Conservation (phyloP, 92 coral and sea anemone species). For the Scolanthus callimorphus region DNA sequence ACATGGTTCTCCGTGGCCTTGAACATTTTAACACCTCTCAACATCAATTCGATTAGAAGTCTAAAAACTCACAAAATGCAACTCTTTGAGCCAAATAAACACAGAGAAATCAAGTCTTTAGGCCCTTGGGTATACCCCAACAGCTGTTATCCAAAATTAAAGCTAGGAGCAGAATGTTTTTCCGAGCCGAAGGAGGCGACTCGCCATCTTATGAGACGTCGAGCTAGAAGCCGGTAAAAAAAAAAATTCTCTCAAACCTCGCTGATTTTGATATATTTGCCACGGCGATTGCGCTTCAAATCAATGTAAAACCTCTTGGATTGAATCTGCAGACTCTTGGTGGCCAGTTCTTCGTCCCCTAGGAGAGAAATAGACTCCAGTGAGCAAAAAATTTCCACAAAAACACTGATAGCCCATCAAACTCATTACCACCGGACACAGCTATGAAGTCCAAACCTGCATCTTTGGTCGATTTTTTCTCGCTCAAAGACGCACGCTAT, state of each 20-base stretch:
- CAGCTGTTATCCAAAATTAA: constrained; percentile 31
- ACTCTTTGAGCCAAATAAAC: not conserved
- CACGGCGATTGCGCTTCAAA: constrained; percentile 97
- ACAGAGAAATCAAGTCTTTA: constrained; percentile 5
- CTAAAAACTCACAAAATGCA: constrained; percentile 31
- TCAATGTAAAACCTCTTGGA: constrained; percentile 96
- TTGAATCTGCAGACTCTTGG: constrained; percentile 97
- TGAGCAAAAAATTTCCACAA: constrained; percentile 27
- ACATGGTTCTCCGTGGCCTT: constrained; percentile 6
- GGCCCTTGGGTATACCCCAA: not conserved
- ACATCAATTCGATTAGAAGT: constrained; percentile 13
- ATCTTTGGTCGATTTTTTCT: constrained; percentile 42
- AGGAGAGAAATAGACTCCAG: constrained; percentile 9
- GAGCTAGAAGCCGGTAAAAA: constrained; percentile 47
- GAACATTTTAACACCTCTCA: constrained; percentile 24
- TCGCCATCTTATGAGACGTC: constrained; percentile 25
- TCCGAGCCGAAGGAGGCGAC: constrained; percentile 9
- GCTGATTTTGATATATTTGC: constrained; percentile 96
- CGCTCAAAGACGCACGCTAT: constrained; percentile 28
- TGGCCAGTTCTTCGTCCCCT: constrained; percentile 89
- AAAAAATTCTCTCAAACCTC: constrained; percentile 78
- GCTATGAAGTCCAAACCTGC: constrained; percentile 65
- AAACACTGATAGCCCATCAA: constrained; percentile 26
- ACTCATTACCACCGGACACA: constrained; percentile 62
- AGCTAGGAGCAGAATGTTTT: constrained; percentile 12